Conservation (phyloP, 2,797 vertebrate species). For the Rhinophrynus dorsalis region DNA sequence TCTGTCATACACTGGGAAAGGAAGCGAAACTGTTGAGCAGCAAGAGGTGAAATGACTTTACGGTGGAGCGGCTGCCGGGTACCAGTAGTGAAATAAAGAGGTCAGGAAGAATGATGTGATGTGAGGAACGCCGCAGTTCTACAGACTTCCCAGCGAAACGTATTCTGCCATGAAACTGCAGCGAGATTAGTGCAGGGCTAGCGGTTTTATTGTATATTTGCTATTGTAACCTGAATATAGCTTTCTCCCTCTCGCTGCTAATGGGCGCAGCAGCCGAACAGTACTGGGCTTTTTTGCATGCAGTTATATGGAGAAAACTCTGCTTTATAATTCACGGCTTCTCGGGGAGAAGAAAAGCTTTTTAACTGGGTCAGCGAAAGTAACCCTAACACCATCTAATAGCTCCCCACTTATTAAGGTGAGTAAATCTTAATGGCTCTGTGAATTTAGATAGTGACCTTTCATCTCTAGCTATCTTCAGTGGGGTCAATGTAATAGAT, state of each 20-base stretch:
- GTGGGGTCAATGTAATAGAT: no score
- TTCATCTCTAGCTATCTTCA: no score
- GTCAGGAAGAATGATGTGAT: constrained; percentile 32
- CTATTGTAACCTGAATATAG: constrained; percentile 38
- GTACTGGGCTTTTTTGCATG: neutral
- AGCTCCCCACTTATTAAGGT: no score
- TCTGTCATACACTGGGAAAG: constrained; percentile 3
- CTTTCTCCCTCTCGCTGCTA: constrained; percentile 42
- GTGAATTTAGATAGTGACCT: no score
- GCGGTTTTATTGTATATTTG: constrained; percentile 25
- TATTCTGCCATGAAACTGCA: constrained; percentile 11
- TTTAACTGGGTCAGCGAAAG: no score
- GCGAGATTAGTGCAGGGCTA: constrained; percentile 8
- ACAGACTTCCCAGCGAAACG: constrained; percentile 7
- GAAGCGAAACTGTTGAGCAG: constrained; percentile 13
- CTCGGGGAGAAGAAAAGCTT: no score
- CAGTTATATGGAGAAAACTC: neutral
- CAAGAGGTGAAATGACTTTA: constrained; percentile 33
- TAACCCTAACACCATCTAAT: no score
- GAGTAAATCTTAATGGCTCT: no score
- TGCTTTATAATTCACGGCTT: neutral
- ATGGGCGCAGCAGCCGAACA: neutral
- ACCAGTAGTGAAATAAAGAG: constrained; percentile 44
- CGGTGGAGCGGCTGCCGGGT: neutral
- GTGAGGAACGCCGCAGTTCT: neutral